phyloP scores from a whole-genome alignment of 2,113 vertebrate species.

The Megaceryle maxima region DNA sequence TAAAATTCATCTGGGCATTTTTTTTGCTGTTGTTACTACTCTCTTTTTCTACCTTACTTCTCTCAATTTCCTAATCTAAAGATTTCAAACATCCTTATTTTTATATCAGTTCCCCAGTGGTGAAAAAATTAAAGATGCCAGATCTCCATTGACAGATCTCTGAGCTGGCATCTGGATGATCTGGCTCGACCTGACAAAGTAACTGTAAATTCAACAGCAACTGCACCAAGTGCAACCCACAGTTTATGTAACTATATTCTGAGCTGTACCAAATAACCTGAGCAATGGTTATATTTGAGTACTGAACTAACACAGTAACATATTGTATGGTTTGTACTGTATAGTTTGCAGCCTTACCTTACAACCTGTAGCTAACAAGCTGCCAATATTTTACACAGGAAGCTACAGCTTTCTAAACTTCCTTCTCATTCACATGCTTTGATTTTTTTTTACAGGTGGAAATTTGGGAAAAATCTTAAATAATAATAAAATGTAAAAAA shows the following conservation, averaged over 20 bases:
- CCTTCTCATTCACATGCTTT: neutral
- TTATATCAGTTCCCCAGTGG: neutral
- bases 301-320: neutral
- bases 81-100: neutral
- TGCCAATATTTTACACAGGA: neutral
- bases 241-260: neutral
- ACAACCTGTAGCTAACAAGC: neutral
- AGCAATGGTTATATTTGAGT: neutral
- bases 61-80: neutral
- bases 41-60: neutral
- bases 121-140: constrained; percentile 25
- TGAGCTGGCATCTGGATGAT: constrained; percentile 37
- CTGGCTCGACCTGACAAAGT: neutral
- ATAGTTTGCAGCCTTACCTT: neutral
- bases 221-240: neutral
- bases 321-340: neutral
- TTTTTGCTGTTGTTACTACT: neutral
- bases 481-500: neutral
- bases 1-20: neutral
- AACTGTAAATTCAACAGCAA: constrained; percentile 4
- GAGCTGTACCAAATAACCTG: neutral
- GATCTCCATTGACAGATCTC: constrained; percentile 48
- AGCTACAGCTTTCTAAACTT: neutral
- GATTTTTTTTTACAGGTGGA: neutral
- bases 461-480: neutral